Conservation (phyloP, 2,113 vertebrate species). For the Seriola quinqueradiata region DNA sequence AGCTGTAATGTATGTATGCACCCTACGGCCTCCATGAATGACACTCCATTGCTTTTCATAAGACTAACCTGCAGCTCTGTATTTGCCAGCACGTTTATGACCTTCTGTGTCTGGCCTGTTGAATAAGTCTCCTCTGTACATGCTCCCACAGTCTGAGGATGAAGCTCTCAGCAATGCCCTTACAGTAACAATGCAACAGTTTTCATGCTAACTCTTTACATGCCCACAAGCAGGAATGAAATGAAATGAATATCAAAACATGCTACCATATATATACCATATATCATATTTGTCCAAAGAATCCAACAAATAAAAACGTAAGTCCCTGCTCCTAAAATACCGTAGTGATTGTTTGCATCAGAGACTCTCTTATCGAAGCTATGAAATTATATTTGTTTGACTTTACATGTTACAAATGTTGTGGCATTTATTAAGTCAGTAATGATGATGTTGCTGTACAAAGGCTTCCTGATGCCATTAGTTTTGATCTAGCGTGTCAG, state of each 20-base stretch:
- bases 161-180: constrained; percentile 25
- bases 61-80: not conserved
- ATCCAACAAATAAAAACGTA: not conserved
- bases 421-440: not conserved
- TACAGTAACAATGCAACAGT: constrained; percentile 13
- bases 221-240: constrained; percentile 15
- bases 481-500: constrained; percentile 17
- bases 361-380: not conserved
- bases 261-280: no score
- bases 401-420: not conserved
- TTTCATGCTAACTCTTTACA: not conserved
- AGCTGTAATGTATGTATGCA: not conserved
- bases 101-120: constrained; percentile 27
- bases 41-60: constrained; percentile 20
- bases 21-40: constrained; percentile 16
- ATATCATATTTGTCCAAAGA: not conserved
- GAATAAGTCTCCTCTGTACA: constrained; percentile 24
- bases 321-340: not conserved
- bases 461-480: constrained; percentile 10
- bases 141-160: constrained; percentile 32
- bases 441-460: not conserved
- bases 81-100: constrained; percentile 26
- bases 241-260: constrained; percentile 29
- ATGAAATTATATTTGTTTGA: not conserved
- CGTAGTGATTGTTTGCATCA: not conserved